Evolutionary conservation across 2,113 vertebrate genomes (phyloP).

Genomic region (Dipodomys ordii): DNA sequence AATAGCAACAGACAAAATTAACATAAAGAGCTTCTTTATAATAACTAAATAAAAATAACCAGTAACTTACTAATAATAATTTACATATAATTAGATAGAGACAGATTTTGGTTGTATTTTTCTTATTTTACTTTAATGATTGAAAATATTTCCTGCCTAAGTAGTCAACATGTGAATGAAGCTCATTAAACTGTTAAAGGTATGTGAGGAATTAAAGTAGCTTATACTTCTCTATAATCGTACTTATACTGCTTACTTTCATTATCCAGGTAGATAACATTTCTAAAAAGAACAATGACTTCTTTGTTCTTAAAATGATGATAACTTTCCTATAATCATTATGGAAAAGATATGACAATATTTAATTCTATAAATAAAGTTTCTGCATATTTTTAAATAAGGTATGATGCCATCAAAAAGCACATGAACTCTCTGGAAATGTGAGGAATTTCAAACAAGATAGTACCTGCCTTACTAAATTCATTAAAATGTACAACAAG

Average conservation of each 20-base stretch:
- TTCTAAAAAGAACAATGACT: too few species aligned
- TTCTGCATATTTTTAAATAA: constrained; percentile 54
- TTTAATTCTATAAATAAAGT: background rate
- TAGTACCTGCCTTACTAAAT: constrained; percentile 61
- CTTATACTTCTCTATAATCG: background rate
- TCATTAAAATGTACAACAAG: constrained; percentile 53
- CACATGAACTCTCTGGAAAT: constrained; percentile 52
- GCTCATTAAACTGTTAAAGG: constrained; percentile 8
- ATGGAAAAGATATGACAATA: background rate
- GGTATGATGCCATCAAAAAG: constrained; percentile 55
- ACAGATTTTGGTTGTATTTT: background rate
- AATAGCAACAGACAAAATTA: background rate
- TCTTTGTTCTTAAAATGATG: background rate
- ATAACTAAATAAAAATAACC: constrained; percentile 5
- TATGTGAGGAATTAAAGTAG: background rate
- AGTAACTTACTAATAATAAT: constrained; percentile 20
- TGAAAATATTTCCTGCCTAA: constrained; percentile 12
- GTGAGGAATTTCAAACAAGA: constrained; percentile 62
- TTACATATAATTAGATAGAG: background rate
- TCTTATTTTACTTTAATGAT: constrained; percentile 14
- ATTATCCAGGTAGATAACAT: constrained; percentile 13
- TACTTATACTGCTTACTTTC: constrained; percentile 2
- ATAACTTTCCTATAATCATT: constrained; percentile 30
- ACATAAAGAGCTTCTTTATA: background rate
- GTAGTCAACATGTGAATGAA: background rate